Conservation (phyloP, 2,888 invertebrate species). For the Pinctada fucata region DNA sequence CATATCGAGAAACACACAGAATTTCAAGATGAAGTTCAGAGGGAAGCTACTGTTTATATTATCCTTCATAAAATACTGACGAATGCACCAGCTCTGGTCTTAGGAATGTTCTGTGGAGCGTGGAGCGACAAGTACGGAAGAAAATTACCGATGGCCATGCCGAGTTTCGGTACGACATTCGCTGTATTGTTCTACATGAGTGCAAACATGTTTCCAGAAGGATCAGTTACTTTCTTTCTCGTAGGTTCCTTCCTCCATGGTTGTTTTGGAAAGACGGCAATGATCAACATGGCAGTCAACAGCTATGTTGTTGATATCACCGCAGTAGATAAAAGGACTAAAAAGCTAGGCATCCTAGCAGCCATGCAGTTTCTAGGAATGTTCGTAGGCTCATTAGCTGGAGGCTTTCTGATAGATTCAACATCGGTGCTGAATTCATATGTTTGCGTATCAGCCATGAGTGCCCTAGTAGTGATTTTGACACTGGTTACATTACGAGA, state of each 20-base stretch:
- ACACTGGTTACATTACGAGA: constrained; percentile 61
- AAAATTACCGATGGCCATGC: constrained; percentile 69
- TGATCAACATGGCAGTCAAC: constrained; percentile 74
- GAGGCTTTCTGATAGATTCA: constrained; percentile 61
- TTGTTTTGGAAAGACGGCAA: constrained; percentile 71
- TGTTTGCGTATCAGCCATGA: constrained; percentile 62
- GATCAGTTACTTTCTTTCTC: constrained; percentile 60
- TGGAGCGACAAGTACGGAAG: constrained; percentile 74
- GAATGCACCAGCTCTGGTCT: constrained; percentile 70
- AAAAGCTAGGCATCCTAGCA: constrained; percentile 67
- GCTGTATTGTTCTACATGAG: constrained; percentile 68
- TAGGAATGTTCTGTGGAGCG: constrained; percentile 73
- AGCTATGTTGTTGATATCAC: constrained; percentile 73
- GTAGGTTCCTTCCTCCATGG: constrained; percentile 70
- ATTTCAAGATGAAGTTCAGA: constrained; percentile 66
- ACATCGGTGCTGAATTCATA: constrained; percentile 62
- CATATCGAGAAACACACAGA: constrained; percentile 50
- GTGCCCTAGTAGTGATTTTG: constrained; percentile 61
- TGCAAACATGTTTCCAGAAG: constrained; percentile 51
- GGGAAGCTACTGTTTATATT: constrained; percentile 66
- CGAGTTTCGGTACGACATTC: constrained; percentile 69
- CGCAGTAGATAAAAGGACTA: constrained; percentile 62
- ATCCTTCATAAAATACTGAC: constrained; percentile 68
- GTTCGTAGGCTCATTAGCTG: constrained; percentile 70
- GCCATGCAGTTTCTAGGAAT: constrained; percentile 75